phyloP scores from a whole-genome alignment of 2,113 vertebrate species.

The Syngnathus scovelli region DNA sequence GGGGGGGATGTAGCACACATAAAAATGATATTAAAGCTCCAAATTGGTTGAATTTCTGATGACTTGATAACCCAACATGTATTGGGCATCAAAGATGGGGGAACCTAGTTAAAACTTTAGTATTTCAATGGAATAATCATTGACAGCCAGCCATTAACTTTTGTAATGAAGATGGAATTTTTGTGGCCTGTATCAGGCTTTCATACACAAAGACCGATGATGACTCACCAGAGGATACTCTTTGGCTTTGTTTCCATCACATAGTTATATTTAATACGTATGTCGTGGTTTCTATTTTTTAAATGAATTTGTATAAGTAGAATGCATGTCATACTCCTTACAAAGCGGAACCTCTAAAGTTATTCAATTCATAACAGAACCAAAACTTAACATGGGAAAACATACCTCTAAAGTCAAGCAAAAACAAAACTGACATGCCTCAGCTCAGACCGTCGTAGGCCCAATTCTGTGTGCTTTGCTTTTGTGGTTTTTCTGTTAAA shows the following conservation, averaged over 20 bases:
- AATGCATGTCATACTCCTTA: neutral
- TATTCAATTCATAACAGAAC: neutral
- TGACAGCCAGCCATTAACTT: neutral
- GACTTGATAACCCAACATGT: neutral
- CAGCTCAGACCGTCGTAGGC: neutral
- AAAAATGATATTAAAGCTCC: constrained; percentile 2
- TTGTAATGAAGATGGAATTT: neutral
- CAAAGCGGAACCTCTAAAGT: neutral
- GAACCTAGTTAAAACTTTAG: constrained; percentile 3
- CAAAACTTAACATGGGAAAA: neutral
- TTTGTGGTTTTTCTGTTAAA: neutral
- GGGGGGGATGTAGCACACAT: neutral
- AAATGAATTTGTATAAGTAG: neutral
- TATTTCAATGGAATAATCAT: neutral
- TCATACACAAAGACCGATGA: neutral
- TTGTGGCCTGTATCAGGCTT: neutral
- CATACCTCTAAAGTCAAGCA: neutral
- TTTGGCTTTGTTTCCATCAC: neutral
- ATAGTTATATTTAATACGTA: neutral
- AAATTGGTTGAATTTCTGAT: neutral
- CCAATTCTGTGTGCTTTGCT: neutral
- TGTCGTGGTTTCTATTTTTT: neutral
- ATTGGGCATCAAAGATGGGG: neutral
- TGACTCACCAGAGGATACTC: neutral
- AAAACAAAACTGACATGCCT: neutral